phyloP scores from a whole-genome alignment of 1,140 invertebrate genomes.

The Agrypnia vestita region DNA sequence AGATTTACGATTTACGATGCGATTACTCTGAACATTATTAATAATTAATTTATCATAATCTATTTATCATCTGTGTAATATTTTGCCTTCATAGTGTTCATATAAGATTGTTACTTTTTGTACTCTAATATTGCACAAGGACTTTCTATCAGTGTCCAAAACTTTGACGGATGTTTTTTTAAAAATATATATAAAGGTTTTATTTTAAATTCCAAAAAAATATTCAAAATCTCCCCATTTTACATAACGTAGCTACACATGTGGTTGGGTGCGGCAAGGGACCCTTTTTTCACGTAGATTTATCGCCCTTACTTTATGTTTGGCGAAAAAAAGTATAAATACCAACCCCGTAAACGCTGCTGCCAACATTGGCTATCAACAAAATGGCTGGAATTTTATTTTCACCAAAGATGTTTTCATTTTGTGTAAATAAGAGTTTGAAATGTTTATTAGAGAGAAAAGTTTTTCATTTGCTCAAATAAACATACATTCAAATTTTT shows the following conservation, averaged over 20 bases:
- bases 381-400: constrained; percentile 39
- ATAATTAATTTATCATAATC: no score
- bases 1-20: no score
- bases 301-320: constrained; percentile 53
- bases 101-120: no score
- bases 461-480: no score
- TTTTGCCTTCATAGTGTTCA: no score
- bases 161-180: no score
- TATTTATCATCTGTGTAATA: no score
- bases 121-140: no score
- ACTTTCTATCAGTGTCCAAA: no score
- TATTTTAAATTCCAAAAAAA: neutral
- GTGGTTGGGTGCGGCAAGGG: constrained; percentile 34
- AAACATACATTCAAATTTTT: no score
- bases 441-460: neutral
- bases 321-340: constrained; percentile 53
- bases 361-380: constrained; percentile 45
- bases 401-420: constrained; percentile 22
- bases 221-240: neutral
- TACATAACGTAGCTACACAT: constrained; percentile 21
- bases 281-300: constrained; percentile 54
- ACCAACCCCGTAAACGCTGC: constrained; percentile 39
- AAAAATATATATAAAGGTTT: neutral
- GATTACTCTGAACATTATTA: no score
- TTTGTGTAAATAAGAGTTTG: constrained; percentile 25